phyloP scores from a whole-genome alignment of 2,113 vertebrate genomes.

The Xerus inauris region DNA sequence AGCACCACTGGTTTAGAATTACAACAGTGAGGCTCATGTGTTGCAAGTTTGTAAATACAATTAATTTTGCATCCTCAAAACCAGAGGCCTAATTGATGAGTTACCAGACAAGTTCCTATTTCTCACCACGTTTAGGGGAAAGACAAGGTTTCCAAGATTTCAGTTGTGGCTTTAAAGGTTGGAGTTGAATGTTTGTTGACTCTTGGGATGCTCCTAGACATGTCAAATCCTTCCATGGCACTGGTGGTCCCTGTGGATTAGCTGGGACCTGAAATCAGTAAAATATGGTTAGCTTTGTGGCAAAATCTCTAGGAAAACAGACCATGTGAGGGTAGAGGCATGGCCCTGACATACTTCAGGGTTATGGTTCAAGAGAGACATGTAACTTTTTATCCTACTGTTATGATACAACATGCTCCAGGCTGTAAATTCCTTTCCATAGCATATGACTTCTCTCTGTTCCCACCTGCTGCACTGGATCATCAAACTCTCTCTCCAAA shows the following conservation, averaged over 20 bases:
- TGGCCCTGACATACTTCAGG: neutral
- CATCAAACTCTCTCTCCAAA: constrained; percentile 80
- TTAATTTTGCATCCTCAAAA: constrained; percentile 29
- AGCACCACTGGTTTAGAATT: constrained; percentile 7
- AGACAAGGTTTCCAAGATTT: constrained; percentile 67
- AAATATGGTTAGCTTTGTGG: constrained; percentile 58
- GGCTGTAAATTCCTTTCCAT: neutral
- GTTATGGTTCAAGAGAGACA: constrained; percentile 13
- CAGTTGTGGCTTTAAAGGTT: constrained; percentile 66
- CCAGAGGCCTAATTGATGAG: constrained; percentile 9
- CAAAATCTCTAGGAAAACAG: constrained; percentile 10
- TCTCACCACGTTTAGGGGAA: constrained; percentile 68
- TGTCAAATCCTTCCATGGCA: constrained; percentile 75
- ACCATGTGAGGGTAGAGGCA: neutral
- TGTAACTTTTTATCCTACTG: neutral
- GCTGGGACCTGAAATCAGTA: constrained; percentile 70
- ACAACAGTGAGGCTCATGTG: neutral
- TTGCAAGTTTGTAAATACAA: neutral
- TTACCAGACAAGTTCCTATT: constrained; percentile 39
- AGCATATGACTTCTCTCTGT: neutral
- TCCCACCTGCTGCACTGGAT: constrained; percentile 77
- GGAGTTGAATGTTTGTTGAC: constrained; percentile 46
- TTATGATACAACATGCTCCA: neutral
- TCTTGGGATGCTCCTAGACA: constrained; percentile 60
- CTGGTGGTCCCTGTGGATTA: constrained; percentile 66